Base-by-base conservation (phyloP, 2,113 vertebrate genomes). In the Cephalopterus ornatus region DNA sequence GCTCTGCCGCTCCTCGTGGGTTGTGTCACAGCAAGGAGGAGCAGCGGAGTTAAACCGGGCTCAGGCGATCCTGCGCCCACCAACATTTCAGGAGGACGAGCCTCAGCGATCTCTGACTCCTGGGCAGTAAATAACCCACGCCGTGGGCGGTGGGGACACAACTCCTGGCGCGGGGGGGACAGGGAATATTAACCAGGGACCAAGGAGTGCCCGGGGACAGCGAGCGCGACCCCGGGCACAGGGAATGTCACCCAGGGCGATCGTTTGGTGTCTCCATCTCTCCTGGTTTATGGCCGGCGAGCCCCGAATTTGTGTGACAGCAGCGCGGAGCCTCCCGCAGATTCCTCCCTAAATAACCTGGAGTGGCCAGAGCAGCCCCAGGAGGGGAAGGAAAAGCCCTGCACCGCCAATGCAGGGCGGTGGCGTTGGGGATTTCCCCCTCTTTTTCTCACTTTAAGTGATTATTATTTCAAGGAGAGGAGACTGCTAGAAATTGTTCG, bases 301-400 rank as follows among this genome's bases (percentile, higher is more conserved):
- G 74, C 89, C 92, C 82, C 88, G 94, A 71, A 88, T 95, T 93
- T 95, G 96, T 72, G 84, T 96, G 93, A 92, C 82, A 93, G 96
- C 94, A 14, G 41, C 92, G 87, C 83, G 72, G 47, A 90, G 93
- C 95, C 77, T 96, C 56, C 92, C 56, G 66, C 87, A 93, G 95
- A 92, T 94, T 63, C 91, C 87, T 53, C 96, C 94, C 86, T 87
- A 83, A 95, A 96, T 95, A 90, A 97, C 92, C 65, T 53, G 67
- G 80, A 96, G 91, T 86, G 95, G 71, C 71, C 65, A 14, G 82
- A 71, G 85, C 30, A 92, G 76, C 56, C 83, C 6, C 86, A 32
- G 67, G 85, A 93, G 41, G 72, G 73, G 41, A 53, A n/a, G 56
- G 75, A 28, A 58, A 91, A 73, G 59, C 24, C 28, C 70, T 59